phyloP scores from a whole-genome alignment of 2,113 vertebrate species.

The Mormoops blainvillei region DNA sequence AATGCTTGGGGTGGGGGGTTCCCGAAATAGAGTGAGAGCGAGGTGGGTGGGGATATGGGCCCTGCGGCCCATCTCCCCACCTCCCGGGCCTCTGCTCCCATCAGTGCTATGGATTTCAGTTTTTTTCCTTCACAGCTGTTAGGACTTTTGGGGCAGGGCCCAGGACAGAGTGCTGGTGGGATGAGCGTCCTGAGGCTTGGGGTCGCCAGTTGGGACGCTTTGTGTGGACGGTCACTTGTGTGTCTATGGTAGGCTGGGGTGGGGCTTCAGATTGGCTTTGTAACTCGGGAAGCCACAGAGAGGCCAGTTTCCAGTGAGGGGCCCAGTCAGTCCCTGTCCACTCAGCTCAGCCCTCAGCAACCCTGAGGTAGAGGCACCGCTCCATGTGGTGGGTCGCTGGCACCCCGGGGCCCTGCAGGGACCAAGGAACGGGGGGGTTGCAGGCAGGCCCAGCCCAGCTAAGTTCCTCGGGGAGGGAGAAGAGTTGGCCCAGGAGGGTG shows the following conservation, averaged over 20 bases:
- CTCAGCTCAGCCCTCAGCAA: fast-evolving
- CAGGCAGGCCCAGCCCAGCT: fast-evolving
- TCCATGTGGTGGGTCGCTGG: not conserved
- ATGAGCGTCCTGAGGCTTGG: not conserved
- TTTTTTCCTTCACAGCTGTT: fast-evolving
- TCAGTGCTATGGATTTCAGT: not conserved
- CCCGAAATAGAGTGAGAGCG: not conserved
- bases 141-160: not conserved
- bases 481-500: not conserved
- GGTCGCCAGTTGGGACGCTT: fast-evolving
- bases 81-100: not conserved
- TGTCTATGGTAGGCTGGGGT: not conserved
- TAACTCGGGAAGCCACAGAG: not conserved
- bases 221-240: not conserved
- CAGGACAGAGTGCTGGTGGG: not conserved
- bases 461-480: not conserved
- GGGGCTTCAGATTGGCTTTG: not conserved
- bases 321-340: fast-evolving
- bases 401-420: not conserved
- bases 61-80: not conserved
- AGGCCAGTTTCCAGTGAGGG: not conserved
- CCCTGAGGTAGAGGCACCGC: not conserved
- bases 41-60: not conserved
- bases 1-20: not conserved
- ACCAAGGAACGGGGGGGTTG: not conserved